Conservation (phyloP, 2,888 invertebrate species). For the Bugula neritina region DNA sequence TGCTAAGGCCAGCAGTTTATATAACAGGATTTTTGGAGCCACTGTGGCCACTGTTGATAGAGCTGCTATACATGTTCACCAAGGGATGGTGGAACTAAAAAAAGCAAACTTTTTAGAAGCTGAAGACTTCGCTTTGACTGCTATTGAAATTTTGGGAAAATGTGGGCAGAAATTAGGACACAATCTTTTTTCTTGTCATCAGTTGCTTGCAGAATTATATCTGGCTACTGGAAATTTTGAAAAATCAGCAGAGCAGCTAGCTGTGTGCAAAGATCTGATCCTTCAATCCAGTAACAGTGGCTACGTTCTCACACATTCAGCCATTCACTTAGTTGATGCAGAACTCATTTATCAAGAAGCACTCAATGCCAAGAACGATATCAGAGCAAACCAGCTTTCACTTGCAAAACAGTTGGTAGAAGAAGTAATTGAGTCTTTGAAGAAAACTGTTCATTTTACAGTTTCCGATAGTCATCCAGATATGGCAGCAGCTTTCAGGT, state of each 20-base stretch:
- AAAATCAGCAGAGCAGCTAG: not conserved
- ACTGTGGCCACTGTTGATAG: not conserved
- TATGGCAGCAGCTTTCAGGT: not conserved
- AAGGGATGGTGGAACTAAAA: not conserved
- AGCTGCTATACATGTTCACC: slow-evolving; percentile 2
- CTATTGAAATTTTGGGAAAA: not conserved
- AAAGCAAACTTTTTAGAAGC: not conserved
- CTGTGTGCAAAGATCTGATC: not conserved
- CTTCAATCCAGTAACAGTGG: not conserved
- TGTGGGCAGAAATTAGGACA: not conserved
- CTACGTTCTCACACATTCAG: not conserved
- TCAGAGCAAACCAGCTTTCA: not conserved
- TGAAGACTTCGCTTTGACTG: not conserved
- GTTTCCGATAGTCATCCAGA: slow-evolving; percentile 1
- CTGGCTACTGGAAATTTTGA: not conserved
- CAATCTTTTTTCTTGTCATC: not conserved
- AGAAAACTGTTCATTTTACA: not conserved
- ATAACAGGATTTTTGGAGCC: not conserved
- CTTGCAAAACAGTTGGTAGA: not conserved
- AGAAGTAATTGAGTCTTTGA: not conserved
- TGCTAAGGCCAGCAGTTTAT: not conserved
- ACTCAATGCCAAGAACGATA: not conserved
- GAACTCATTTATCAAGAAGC: not conserved
- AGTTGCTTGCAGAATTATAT: not conserved
- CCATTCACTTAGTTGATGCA: not conserved